Percentiles rank a stretch among this genome's conserved stretches.
phyloP scores from a whole-genome alignment of 53 echinoderm and acorn worm species.

The Crossaster papposus region DNA sequence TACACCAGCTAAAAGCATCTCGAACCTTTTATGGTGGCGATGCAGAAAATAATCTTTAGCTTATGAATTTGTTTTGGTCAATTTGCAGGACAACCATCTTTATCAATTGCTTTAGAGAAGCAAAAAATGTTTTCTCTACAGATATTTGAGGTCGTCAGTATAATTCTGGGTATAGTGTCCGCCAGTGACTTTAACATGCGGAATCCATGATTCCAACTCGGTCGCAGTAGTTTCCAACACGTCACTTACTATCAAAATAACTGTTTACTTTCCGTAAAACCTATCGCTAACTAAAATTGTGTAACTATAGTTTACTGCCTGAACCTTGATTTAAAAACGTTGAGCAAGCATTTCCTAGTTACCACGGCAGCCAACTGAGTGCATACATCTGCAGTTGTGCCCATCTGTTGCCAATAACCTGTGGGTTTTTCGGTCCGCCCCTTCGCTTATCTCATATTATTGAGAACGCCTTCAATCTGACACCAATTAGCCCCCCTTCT shows the following conservation, averaged over 20 bases:
- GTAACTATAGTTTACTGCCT: too few species aligned
- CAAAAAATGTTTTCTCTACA: background rate
- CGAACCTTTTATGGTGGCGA: too few species aligned
- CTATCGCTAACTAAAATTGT: too few species aligned
- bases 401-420: background rate
- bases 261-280: too few species aligned
- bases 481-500: background rate
- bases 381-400: background rate
- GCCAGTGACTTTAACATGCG: background rate
- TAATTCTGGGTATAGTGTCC: background rate
- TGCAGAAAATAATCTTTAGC: too few species aligned
- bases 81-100: too few species aligned
- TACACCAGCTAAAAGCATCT: too few species aligned
- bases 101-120: background rate
- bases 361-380: background rate
- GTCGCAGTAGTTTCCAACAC: background rate
- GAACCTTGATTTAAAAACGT: background rate
- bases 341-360: background rate
- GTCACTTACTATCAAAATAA: too few species aligned
- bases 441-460: background rate
- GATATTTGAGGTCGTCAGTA: background rate
- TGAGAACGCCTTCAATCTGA: background rate
- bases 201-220: background rate
- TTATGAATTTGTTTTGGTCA: too few species aligned
- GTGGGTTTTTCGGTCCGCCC: background rate